phyloP scores from a whole-genome alignment of 2,888 invertebrate species.

The Acrocyrtus sp. region DNA sequence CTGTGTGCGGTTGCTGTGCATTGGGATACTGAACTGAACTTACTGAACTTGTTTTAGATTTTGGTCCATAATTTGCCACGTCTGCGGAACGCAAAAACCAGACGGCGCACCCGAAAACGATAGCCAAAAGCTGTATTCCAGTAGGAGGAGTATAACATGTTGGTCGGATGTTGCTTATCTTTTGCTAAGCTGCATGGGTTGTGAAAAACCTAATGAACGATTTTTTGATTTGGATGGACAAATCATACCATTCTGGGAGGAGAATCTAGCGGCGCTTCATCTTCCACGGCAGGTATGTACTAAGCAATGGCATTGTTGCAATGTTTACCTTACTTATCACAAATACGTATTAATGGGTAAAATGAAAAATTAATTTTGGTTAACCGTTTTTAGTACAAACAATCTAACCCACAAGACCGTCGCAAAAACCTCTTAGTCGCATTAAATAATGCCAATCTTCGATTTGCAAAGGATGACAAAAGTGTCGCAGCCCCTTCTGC shows the following conservation, averaged over 20 bases:
- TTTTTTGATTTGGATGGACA: slow-evolving; percentile 60
- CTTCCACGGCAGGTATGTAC: slow-evolving; percentile 58
- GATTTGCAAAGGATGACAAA: slow-evolving; percentile 52
- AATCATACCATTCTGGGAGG: slow-evolving; percentile 60
- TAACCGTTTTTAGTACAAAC: slow-evolving; percentile 55
- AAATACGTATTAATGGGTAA: too few relatives aligned
- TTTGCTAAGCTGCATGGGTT: slow-evolving; percentile 58
- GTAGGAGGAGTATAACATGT: slow-evolving; percentile 56
- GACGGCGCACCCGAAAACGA: slow-evolving; percentile 43
- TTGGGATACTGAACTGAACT: background rate
- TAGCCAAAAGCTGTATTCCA: slow-evolving; percentile 60
- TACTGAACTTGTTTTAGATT: slow-evolving; percentile 42
- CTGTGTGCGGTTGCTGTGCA: background rate
- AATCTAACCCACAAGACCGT: slow-evolving; percentile 37
- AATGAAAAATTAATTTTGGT: background rate
- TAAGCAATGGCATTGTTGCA: background rate
- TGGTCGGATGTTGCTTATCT: slow-evolving; percentile 62
- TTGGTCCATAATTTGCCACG: slow-evolving; percentile 62
- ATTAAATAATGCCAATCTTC: slow-evolving; percentile 55
- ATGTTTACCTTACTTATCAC: background rate
- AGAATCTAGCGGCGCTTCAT: slow-evolving; percentile 54
- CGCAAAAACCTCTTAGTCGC: slow-evolving; percentile 49
- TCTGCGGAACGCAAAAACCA: slow-evolving; percentile 62
- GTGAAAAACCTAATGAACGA: slow-evolving; percentile 36
- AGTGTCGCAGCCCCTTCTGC: background rate